These are phyloP conservation scores for Lithodes maja DNA, from an alignment of 2,888 invertebrate genomes.

Conservation along the genomic window DNA sequence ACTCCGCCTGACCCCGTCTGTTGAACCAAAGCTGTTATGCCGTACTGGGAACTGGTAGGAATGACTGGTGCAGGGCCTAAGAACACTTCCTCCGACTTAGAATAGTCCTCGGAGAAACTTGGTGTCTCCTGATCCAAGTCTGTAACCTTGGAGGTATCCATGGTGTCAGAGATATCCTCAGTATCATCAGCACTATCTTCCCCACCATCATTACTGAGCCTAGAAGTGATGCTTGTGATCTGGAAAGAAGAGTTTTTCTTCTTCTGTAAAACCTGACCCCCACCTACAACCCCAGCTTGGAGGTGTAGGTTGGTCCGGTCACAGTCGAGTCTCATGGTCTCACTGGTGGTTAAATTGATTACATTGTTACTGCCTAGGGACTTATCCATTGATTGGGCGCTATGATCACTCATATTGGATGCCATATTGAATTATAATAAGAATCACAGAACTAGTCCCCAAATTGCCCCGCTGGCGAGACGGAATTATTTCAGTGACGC, in stretches of 20 bases:
- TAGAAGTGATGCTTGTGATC: slow-evolving; percentile 69
- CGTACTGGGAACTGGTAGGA: slow-evolving; percentile 69
- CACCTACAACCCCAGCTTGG: slow-evolving; percentile 33
- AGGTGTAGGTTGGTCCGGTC: slow-evolving; percentile 57
- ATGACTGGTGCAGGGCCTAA: slow-evolving; percentile 61
- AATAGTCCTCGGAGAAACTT: slow-evolving; percentile 68
- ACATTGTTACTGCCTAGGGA: slow-evolving; percentile 47
- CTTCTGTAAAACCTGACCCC: slow-evolving; percentile 52
- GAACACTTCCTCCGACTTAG: slow-evolving; percentile 66
- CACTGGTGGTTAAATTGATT: slow-evolving; percentile 67
- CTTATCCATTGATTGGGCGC: slow-evolving; percentile 43
- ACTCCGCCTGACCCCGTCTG: slow-evolving; percentile 68
- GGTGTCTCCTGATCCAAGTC: slow-evolving; percentile 69
- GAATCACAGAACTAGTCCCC: slow-evolving; percentile 47
- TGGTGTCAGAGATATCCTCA: slow-evolving; percentile 69
- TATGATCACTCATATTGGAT: slow-evolving; percentile 62
- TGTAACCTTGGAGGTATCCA: slow-evolving; percentile 61
- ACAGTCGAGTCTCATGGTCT: slow-evolving; percentile 64
- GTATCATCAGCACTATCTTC: slow-evolving; percentile 70
- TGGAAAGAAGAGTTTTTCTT: slow-evolving; percentile 68
- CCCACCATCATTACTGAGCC: slow-evolving; percentile 67
- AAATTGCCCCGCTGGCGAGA: slow-evolving; percentile 51
- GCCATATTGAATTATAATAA: slow-evolving; percentile 62
- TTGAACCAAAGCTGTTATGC: slow-evolving; percentile 69
- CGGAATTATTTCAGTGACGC: slow-evolving; percentile 53